Evolutionary conservation across 2,888 invertebrate genomes (phyloP), one percentile per base, ranked within the genome.

Genomic region (Listrodromus nycthemerus): DNA sequence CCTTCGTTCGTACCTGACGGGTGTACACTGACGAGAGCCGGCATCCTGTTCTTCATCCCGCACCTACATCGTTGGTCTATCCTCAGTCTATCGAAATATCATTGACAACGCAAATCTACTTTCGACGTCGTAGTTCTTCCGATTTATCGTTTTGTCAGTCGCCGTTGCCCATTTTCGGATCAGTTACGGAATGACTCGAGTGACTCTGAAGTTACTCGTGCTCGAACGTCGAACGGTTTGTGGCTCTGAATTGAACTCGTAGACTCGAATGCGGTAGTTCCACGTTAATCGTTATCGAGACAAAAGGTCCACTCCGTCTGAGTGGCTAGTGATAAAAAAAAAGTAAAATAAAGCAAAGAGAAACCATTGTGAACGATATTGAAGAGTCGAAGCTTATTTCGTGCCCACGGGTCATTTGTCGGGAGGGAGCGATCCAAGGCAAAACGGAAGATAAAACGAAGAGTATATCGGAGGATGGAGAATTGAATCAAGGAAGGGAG

Each of bases 401-500:
- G 45, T 45, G 19, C 45, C 73, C 45, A 45, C 55, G 70, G 37
- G 52, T 61, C 61, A 33, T 80, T 80, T 50, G 33, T 55, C 73
- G 55, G 30, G 4, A 37, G 33, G 55, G 66, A 69, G 37, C 55
- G 30, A 10, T 52, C 24, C 10, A 33, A 67, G 55, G 48, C 10
- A 13, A 55, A 52, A 67, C 21, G 73, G 48, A 21, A 55, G 58
- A 55, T 21, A 67, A 69, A 33, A 21, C 13, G 30, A 58, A 24
- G 52, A 52, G 55, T 69, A 63, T 21, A 27, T 30, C 69, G 61
- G 45, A 78, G 61, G n/a, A 75, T 45, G 66, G 52, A 79, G 71
- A 61, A 75, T 81, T 81, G 78, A 84, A 75, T 84, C 65, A 33
- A 71, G 52, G 63, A 67, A 73, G 27, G 66, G 37, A 61, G 58